Percentiles rank a stretch among this genome's conserved stretches.
Evolutionary conservation across 2,888 invertebrate species (phyloP).

Genomic region (Eustalomyia histrio): DNA sequence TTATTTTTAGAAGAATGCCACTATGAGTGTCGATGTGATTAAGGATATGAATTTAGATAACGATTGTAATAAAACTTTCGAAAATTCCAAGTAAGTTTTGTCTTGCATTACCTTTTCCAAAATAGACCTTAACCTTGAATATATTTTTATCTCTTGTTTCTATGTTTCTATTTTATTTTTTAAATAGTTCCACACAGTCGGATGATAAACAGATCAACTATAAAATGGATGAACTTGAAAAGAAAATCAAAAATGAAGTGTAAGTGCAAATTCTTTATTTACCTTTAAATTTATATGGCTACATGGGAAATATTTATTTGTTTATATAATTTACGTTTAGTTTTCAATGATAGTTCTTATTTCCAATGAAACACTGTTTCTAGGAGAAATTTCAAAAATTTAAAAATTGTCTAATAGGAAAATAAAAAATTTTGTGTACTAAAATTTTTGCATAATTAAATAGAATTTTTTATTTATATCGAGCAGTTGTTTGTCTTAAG

Average conservation of each 20-base stretch:
- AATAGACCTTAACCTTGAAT: slow-evolving; percentile 54
- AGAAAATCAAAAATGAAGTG: slow-evolving; percentile 80
- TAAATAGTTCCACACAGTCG: slow-evolving; percentile 69
- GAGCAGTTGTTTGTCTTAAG: too few species aligned
- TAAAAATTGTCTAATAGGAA: too few species aligned
- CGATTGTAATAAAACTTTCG: slow-evolving; percentile 78
- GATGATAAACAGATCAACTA: slow-evolving; percentile 77
- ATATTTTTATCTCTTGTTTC: background rate
- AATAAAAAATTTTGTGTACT: too few species aligned
- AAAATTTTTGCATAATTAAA: too few species aligned
- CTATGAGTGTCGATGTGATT: slow-evolving; percentile 80
- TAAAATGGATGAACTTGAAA: slow-evolving; percentile 79
- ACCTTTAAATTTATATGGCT: slow-evolving; percentile 30
- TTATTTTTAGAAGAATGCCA: slow-evolving; percentile 76
- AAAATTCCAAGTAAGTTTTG: slow-evolving; percentile 76
- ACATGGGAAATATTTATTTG: background rate
- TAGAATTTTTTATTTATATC: too few species aligned
- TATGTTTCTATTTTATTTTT: slow-evolving; percentile 15
- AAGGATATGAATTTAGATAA: slow-evolving; percentile 77
- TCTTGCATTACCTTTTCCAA: slow-evolving; percentile 10
- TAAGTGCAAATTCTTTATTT: slow-evolving; percentile 70
- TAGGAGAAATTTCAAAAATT: background rate
- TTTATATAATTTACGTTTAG: background rate
- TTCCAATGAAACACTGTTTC: background rate
- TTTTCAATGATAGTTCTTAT: background rate